Conservation (phyloP, 2,888 invertebrate species). For the Leucophora obtusa region DNA sequence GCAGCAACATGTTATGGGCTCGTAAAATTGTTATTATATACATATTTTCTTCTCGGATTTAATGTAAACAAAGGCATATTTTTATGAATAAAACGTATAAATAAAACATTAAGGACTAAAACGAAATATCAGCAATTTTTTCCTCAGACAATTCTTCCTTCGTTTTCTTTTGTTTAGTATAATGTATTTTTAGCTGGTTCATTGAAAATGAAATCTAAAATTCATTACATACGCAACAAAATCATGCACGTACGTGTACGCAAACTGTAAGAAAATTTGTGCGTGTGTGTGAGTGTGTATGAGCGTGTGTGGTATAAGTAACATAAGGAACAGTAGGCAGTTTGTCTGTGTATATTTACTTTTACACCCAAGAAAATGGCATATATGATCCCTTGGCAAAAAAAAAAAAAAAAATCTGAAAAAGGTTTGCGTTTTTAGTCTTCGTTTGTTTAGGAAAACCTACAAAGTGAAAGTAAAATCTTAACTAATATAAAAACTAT, state of each 20-base stretch:
- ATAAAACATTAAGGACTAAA: slow-evolving; percentile 53
- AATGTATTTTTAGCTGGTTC: slow-evolving; percentile 62
- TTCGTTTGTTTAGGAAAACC: neutral
- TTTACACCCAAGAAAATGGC: slow-evolving; percentile 65
- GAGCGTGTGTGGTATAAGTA: neutral
- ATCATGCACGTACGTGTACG: neutral
- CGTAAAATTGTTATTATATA: slow-evolving; percentile 47
- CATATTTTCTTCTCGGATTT: slow-evolving; percentile 10
- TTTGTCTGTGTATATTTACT: slow-evolving; percentile 67
- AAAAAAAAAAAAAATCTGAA: slow-evolving; percentile 62
- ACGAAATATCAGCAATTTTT: slow-evolving; percentile 48
- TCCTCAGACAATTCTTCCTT: neutral
- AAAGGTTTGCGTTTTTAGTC: slow-evolving; percentile 12
- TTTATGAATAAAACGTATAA: slow-evolving; percentile 49
- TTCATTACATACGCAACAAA: slow-evolving; percentile 71
- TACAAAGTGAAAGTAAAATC: neutral
- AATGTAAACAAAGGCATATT: slow-evolving; percentile 50
- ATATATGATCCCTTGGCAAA: slow-evolving; percentile 73
- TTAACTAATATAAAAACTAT: slow-evolving; percentile 3
- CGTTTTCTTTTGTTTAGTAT: slow-evolving; percentile 23
- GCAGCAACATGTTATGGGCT: slow-evolving; percentile 55
- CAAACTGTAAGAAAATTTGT: neutral
- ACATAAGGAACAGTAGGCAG: slow-evolving; percentile 28
- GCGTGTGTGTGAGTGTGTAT: neutral
- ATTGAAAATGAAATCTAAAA: slow-evolving; percentile 73